Percentiles rank a stretch among this genome's conserved stretches.
Evolutionary conservation across 92 coral and sea anemone genomes (phyloP).

Genomic region (Zoanthus sansibaricus): DNA sequence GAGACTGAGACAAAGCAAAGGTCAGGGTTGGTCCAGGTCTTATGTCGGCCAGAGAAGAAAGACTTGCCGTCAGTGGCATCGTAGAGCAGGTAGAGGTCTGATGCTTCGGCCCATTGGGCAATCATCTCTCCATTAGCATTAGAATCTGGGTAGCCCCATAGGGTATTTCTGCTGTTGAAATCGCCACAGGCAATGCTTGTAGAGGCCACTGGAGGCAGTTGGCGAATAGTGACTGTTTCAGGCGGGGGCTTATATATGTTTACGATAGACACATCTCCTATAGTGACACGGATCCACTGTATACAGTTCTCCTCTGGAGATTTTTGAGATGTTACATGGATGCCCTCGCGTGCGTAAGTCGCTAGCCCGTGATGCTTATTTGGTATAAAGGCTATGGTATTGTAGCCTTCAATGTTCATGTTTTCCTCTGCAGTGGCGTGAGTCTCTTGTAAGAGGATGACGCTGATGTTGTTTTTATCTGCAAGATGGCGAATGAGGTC

Average conservation of each 20-base stretch:
- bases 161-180: no score
- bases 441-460: slow-evolving; percentile 47
- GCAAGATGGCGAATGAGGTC: no score
- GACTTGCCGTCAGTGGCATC: neutral
- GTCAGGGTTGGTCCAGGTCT: slow-evolving; percentile 2
- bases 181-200: neutral
- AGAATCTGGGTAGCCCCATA: no score
- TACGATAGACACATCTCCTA: no score
- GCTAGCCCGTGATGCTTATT: no score
- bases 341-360: neutral
- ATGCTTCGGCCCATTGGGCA: slow-evolving; percentile 25
- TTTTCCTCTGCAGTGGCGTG: no score
- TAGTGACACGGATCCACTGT: neutral
- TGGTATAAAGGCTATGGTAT: no score
- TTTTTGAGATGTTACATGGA: slow-evolving; percentile 13
- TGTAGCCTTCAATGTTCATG: no score
- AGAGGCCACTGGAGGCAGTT: slow-evolving; percentile 4
- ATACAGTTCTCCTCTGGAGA: slow-evolving; percentile 15
- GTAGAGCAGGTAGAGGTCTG: no score
- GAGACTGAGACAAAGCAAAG: neutral
- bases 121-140: neutral
- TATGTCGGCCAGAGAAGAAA: neutral
- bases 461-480: neutral
- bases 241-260: no score
- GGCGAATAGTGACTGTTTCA: neutral